phyloP scores from a whole-genome alignment of 2,113 vertebrate species.

The Sceloporus tristichus region DNA sequence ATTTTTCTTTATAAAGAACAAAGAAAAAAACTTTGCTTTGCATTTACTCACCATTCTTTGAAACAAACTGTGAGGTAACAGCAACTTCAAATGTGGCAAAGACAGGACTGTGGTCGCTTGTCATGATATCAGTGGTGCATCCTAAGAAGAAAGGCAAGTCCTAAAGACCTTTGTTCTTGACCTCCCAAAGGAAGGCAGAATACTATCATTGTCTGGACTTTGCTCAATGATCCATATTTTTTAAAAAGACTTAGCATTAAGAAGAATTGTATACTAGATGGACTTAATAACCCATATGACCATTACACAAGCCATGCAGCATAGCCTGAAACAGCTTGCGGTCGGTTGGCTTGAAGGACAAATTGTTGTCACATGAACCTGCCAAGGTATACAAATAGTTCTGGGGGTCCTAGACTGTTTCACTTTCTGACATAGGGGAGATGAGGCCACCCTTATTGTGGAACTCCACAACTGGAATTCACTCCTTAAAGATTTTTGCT shows the following conservation, averaged over 20 bases:
- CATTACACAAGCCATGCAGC: neutral
- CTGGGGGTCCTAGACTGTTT: neutral
- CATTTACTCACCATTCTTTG: slow-evolving; percentile 89
- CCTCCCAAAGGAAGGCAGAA: fast-evolving
- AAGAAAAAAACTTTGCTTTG: neutral
- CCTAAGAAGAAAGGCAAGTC: slow-evolving; percentile 75
- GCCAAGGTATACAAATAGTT: no score
- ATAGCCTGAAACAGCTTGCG: neutral
- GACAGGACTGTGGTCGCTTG: slow-evolving; percentile 96
- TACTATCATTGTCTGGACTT: neutral
- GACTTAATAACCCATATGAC: neutral
- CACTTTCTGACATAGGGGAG: neutral
- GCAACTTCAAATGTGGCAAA: slow-evolving; percentile 97
- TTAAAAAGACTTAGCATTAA: neutral
- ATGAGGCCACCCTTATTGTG: neutral
- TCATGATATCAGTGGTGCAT: slow-evolving; percentile 93
- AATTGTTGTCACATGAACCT: neutral
- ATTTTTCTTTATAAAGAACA: neutral
- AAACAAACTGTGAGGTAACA: slow-evolving; percentile 97
- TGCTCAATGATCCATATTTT: neutral
- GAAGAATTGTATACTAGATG: neutral
- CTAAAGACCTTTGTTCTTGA: neutral
- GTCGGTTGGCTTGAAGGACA: neutral
- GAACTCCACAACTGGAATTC: neutral
- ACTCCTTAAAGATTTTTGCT: neutral